Base-by-base conservation (phyloP, 2,797 vertebrate genomes). In the Mycteria americana region DNA sequence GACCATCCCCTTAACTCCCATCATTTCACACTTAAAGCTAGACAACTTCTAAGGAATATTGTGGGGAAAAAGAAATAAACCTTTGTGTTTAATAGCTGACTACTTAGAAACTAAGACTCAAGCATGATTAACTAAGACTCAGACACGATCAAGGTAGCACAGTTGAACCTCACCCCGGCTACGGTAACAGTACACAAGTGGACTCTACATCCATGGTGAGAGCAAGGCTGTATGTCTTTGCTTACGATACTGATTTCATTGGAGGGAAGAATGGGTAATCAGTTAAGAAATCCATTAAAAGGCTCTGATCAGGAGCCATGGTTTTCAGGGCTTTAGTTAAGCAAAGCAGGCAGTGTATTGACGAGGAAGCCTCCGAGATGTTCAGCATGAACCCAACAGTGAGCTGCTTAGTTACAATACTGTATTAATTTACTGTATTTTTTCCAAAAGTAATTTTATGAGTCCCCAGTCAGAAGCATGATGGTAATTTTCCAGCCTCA, bases 401-500 rank as follows among this genome's bases (percentile, higher is more conserved):
- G 75, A 94, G 64, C 56, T 92, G 59, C 78, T 94, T 78, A 85
- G 57, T 89, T 95, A 87, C 68, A 87, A 63, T 33, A 67, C 10
- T 30, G 37, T 79, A 87, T 74, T 74, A 86, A 93, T 81, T 88
- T 65, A 77, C 18, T 80, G 54, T 86, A 60, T 43, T 83, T 96
- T 90, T 90, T 75, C 41, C 72, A 80, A 74, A 87, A 87, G 69
- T 92, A 93, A 57, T 91, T 92, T 95, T 86, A 92, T 75, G 39
- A 88, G 88, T 94, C 72, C 50, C 62, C 30, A 46, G 31, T 56
- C 64, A 85, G 79, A 91, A 62, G 35, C 43, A 18, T 48, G 48
- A 96, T 60, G 39, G 59, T 72, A 59, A 54, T 96, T 96, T 96
- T 86, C 73, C 83, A 92, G 60, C 35, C 63, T 92, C 76, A 86